A percentile compares a stretch with the other conserved stretches of the same genome.
Evolutionary conservation across 1,140 invertebrate species (phyloP).

Genomic region (Drosophila kikkawai): DNA sequence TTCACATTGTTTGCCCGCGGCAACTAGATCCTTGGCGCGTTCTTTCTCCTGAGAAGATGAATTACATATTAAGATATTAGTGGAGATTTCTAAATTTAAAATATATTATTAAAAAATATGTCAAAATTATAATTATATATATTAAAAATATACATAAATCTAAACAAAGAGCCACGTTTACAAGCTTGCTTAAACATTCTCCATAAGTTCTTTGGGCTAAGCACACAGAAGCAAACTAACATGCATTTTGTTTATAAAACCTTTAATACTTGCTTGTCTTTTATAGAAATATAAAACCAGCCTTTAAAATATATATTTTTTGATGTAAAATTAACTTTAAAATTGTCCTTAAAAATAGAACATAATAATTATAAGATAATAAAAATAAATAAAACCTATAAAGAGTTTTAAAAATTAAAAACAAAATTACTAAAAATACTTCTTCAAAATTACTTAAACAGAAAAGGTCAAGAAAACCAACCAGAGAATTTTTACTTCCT

Average conservation of each 20-base stretch:
- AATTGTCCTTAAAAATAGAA: neutral
- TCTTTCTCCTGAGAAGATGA: slow-evolving; percentile 93
- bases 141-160: neutral
- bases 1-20: slow-evolving; percentile 98
- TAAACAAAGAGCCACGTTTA: slow-evolving; percentile 4
- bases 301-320: neutral
- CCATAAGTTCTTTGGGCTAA: neutral
- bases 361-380: no score
- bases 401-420: neutral
- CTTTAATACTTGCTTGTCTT: slow-evolving; percentile 12
- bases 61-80: no score
- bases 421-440: no score
- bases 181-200: slow-evolving; percentile 15
- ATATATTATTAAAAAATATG: neutral
- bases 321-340: neutral
- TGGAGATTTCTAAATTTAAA: neutral
- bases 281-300: neutral
- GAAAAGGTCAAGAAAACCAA: neutral
- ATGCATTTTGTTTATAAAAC: slow-evolving; percentile 10
- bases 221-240: slow-evolving; percentile 12
- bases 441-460: neutral
- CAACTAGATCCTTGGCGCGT: slow-evolving; percentile 97
- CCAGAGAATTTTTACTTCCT: neutral
- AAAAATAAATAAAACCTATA: no score
- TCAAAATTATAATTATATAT: neutral